A percentile compares a stretch with the other conserved stretches of the same genome.
These are phyloP conservation scores for Ctenomys sociabilis DNA, from an alignment of 2,113 vertebrate species.

Conservation along the genomic window DNA sequence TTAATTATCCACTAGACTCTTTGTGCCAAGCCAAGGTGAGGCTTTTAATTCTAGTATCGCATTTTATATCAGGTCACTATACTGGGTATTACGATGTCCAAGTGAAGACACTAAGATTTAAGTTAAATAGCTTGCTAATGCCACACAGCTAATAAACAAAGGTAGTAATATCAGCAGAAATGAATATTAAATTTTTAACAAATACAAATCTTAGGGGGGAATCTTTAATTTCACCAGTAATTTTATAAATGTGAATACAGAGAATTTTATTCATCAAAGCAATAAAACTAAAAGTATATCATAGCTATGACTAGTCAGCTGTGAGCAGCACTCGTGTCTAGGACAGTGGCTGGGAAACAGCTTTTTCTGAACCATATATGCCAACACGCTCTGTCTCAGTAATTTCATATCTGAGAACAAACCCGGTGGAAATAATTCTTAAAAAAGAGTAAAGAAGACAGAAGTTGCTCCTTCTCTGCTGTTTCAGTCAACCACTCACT, in stretches of 20 bases:
- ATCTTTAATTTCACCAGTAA: conserved; percentile 9
- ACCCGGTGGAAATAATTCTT: not conserved
- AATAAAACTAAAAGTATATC: not conserved
- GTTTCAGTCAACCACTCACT: not conserved
- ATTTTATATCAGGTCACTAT: not conserved
- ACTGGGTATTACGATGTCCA: not conserved
- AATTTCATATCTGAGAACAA: not conserved
- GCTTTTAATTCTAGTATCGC: not conserved
- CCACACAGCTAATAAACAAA: conserved; percentile 20
- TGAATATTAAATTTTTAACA: not conserved
- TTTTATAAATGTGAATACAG: conserved; percentile 18
- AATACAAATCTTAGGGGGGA: not conserved
- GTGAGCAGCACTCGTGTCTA: not conserved
- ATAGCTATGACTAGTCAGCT: not conserved
- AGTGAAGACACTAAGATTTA: not conserved
- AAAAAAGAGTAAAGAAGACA: not conserved
- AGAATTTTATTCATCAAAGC: conserved; percentile 20
- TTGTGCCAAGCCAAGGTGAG: not conserved
- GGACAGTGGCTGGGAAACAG: not conserved
- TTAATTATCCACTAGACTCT: not conserved
- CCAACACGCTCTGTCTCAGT: not conserved
- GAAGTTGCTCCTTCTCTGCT: not conserved
- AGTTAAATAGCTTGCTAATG: not conserved
- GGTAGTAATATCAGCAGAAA: conserved; percentile 11
- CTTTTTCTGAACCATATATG: not conserved